Evolutionary conservation across 2,888 invertebrate species (phyloP).

Genomic region (Chloroclysta siterata): DNA sequence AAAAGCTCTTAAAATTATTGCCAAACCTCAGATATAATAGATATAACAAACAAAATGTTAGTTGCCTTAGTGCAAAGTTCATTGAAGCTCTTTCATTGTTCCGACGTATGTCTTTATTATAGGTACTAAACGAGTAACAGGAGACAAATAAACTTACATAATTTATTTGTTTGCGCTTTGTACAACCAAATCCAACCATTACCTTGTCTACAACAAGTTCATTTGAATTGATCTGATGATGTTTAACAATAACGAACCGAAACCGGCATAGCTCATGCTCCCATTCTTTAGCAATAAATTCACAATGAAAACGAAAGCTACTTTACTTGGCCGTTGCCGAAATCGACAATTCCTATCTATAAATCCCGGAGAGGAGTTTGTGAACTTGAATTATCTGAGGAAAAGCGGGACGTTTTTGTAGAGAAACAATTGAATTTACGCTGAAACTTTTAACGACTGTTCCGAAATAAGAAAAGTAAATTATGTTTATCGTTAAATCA

Average conservation of each 20-base stretch:
- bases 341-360: slow-evolving; percentile 24
- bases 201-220: not conserved
- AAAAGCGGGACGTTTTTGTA: slow-evolving; percentile 26
- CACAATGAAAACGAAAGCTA: slow-evolving; percentile 19
- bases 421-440: slow-evolving; percentile 38
- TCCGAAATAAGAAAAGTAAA: slow-evolving; percentile 42
- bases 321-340: slow-evolving; percentile 10
- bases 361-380: slow-evolving; percentile 23
- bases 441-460: slow-evolving; percentile 43
- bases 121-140: not conserved
- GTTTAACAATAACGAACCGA: not conserved
- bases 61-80: no score
- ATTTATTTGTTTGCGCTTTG: slow-evolving; percentile 2
- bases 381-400: slow-evolving; percentile 31
- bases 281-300: slow-evolving; percentile 14
- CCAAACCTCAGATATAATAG: no score
- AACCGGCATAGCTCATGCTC: not conserved
- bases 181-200: not conserved
- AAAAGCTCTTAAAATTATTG: not conserved
- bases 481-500: slow-evolving; percentile 48
- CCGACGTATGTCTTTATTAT: not conserved
- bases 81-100: no score
- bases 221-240: not conserved
- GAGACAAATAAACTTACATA: not conserved
- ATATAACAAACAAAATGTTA: no score